Conservation (phyloP, 2,888 invertebrate species). For the Napeogenes sylphis region DNA sequence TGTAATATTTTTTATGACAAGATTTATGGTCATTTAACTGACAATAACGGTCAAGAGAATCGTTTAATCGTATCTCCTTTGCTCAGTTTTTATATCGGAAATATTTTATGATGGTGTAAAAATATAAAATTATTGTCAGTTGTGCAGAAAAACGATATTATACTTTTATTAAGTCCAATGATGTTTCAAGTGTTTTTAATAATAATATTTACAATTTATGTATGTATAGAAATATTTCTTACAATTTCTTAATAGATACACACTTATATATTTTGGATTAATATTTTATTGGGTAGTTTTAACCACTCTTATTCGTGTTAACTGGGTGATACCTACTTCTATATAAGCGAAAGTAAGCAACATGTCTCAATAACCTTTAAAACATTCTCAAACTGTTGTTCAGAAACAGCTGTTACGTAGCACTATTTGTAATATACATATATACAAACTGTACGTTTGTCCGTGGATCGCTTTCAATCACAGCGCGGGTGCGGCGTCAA, state of each 20-base stretch:
- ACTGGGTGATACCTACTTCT: no score
- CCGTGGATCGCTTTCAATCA: neutral
- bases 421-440: no score
- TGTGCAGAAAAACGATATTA: neutral
- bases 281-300: no score
- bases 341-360: no score
- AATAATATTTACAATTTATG: neutral
- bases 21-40: slow-evolving; percentile 23
- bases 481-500: slow-evolving; percentile 8
- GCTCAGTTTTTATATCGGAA: slow-evolving; percentile 17
- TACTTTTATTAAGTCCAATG: slow-evolving; percentile 2
- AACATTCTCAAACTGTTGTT: no score
- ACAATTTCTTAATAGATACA: no score
- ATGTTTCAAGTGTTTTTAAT: neutral
- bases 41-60: slow-evolving; percentile 19
- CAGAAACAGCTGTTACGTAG: no score
- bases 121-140: neutral
- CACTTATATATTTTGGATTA: no score
- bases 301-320: no score
- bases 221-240: neutral
- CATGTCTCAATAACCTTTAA: no score
- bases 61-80: slow-evolving; percentile 20
- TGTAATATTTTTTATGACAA: slow-evolving; percentile 25
- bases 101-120: slow-evolving; percentile 19
- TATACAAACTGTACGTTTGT: no score